These are phyloP conservation scores for Ochropleura plecta DNA, from an alignment of 2,888 invertebrate genomes.

Conservation along the genomic window DNA sequence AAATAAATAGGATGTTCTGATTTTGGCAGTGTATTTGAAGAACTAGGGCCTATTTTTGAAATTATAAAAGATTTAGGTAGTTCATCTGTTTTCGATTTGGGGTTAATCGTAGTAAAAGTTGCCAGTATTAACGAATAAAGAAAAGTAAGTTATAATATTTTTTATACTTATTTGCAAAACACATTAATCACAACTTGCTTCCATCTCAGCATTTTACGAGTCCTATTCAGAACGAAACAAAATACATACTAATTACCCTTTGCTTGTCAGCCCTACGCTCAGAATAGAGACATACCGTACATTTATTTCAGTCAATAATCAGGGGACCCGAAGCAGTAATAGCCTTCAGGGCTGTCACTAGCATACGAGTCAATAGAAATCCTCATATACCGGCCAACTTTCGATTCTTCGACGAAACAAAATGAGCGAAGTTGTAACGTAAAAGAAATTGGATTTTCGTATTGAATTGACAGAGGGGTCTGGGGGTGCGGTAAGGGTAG, in stretches of 20 bases:
- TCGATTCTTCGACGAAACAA: conserved; percentile 79
- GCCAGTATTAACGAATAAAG: background rate
- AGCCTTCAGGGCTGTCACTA: conserved; percentile 76
- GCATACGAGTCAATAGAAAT: conserved; percentile 79
- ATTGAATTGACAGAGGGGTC: conserved; percentile 82
- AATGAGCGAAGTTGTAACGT: conserved; percentile 85
- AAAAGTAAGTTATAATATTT: background rate
- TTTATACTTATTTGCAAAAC: background rate
- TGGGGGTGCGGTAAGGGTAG: conserved; percentile 46
- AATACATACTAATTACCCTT: conserved; percentile 55
- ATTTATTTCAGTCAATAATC: conserved; percentile 77
- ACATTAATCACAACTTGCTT: conserved; percentile 32
- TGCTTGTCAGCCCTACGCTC: conserved; percentile 65
- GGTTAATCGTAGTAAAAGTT: background rate
- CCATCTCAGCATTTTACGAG: conserved; percentile 28
- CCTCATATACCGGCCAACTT: conserved; percentile 77
- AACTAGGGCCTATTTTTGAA: conserved; percentile 13
- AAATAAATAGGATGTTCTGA: conserved; percentile 53
- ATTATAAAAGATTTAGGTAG: background rate
- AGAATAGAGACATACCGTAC: conserved; percentile 67
- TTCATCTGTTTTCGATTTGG: background rate
- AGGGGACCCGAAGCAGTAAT: conserved; percentile 73
- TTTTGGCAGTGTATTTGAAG: conserved; percentile 40
- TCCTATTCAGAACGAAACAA: conserved; percentile 43
- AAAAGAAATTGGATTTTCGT: conserved; percentile 87